Conservation (phyloP, 2,797 vertebrate genomes). For the Champsocephalus esox region DNA sequence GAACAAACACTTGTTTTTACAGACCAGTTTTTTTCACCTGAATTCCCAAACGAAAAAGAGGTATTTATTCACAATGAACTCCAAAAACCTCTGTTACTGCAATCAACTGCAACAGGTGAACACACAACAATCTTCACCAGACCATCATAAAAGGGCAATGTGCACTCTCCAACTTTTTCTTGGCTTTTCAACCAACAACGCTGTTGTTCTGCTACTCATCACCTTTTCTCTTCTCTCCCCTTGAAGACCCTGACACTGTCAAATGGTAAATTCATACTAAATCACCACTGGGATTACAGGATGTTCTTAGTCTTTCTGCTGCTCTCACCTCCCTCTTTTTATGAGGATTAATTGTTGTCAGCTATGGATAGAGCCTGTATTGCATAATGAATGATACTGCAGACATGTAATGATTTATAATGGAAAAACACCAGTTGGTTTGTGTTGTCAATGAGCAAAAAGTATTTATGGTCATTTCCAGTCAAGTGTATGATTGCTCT, state of each 20-base stretch:
- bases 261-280: constrained; percentile 70
- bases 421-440: constrained; percentile 62
- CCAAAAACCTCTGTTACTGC: constrained; percentile 55
- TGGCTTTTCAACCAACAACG: constrained; percentile 31
- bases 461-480: constrained; percentile 66
- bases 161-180: constrained; percentile 43
- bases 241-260: constrained; percentile 56
- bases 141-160: constrained; percentile 80
- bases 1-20: constrained; percentile 5
- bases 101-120: constrained; percentile 72
- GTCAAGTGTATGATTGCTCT: constrained; percentile 66
- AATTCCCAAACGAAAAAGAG: constrained; percentile 1
- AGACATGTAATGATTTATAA: constrained; percentile 76
- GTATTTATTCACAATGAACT: constrained; percentile 28
- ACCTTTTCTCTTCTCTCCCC: constrained; percentile 18
- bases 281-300: constrained; percentile 36
- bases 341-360: constrained; percentile 56
- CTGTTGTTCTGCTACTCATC: constrained; percentile 10
- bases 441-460: constrained; percentile 68
- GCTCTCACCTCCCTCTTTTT: constrained; percentile 36
- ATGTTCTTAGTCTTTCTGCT: constrained; percentile 27
- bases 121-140: constrained; percentile 74
- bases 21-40: constrained; percentile 25
- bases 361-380: constrained; percentile 34
- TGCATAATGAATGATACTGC: constrained; percentile 48